Evolutionary conservation across 2,113 vertebrate species (phyloP), one percentile per base, ranked within the genome.

Genomic region (Solea solea): DNA sequence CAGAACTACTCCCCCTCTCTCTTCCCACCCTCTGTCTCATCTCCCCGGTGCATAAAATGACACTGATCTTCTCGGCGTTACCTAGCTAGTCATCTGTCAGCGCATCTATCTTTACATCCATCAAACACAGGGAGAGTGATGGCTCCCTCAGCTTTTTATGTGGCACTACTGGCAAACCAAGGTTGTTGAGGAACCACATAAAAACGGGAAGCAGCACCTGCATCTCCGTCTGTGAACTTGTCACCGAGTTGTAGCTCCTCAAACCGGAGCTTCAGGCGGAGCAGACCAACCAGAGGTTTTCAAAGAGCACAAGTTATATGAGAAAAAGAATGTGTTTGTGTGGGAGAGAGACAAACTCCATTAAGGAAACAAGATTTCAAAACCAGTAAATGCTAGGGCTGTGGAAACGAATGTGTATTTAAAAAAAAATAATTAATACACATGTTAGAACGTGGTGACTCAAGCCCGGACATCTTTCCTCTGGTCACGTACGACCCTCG

Each of bases 41-140:
- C 84, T 90, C 87, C 58, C 80, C 7, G 28, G 64, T 34, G 82
- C 82, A 86, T 88, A 86, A 87, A 89, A 86, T 90, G 89, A 91
- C 89, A 91, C 85, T 89, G 91, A 91, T 93, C 83, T 82, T 91
- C 92, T 91, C 83, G 53, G 25, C n/a, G 41, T 59, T 86, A 80
- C 86, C 89, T 86, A 78, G 86, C 89, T 90, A 89, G 90, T 89
- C 88, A 81, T 86, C 87, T 78, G 78, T 91, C 90, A 90, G 79
- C 76, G 76, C 81, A 87, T 91, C 84, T 78, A 88, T 80, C 88
- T 77, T 79, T 80, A 83, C 81, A 88, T 93, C 90, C 86, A 92
- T 92, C 93, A 89, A 83, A 81, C 75, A 9, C 69, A 64, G 71
- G 53, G 59, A 81, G 90, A 91, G 68, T 83, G 83, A 90, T 81